Conservation (phyloP, 2,113 vertebrate species). For the Poeciliopsis prolifica region DNA sequence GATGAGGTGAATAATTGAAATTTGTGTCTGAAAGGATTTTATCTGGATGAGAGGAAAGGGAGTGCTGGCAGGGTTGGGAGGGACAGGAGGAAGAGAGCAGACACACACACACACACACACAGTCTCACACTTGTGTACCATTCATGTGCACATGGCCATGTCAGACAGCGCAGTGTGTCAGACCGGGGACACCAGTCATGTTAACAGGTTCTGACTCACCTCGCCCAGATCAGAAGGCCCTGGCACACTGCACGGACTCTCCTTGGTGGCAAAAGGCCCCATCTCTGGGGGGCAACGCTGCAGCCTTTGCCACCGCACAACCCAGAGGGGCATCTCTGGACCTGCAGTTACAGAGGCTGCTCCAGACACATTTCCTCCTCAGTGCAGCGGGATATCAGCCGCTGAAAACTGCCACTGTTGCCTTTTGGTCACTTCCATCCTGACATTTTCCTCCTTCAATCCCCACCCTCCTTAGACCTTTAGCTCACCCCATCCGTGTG, state of each 20-base stretch:
- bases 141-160: conserved; percentile 70
- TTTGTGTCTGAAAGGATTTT: conserved; percentile 88
- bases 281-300: conserved; percentile 55
- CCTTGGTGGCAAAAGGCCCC: conserved; percentile 61
- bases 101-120: conserved; percentile 6
- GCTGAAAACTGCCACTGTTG: conserved; percentile 52
- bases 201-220: conserved; percentile 84
- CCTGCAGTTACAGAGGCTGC: conserved; percentile 32
- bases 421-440: conserved; percentile 59
- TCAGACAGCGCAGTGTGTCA: conserved; percentile 66
- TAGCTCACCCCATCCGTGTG: conserved; percentile 38
- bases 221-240: conserved; percentile 73
- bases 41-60: conserved; percentile 84
- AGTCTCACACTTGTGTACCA: conserved; percentile 56
- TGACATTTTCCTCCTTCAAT: conserved; percentile 15
- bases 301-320: conserved; percentile 48
- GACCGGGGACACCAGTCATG: conserved; percentile 79
- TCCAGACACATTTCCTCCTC: background rate
- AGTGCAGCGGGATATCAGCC: conserved; percentile 63
- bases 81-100: conserved; percentile 31
- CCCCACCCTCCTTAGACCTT: conserved; percentile 29
- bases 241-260: conserved; percentile 52
- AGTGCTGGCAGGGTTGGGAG: conserved; percentile 77
- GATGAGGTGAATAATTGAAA: conserved; percentile 90
- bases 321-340: conserved; percentile 59